phyloP scores from a whole-genome alignment of 2,797 vertebrate species.

The Gymnodraco acuticeps region DNA sequence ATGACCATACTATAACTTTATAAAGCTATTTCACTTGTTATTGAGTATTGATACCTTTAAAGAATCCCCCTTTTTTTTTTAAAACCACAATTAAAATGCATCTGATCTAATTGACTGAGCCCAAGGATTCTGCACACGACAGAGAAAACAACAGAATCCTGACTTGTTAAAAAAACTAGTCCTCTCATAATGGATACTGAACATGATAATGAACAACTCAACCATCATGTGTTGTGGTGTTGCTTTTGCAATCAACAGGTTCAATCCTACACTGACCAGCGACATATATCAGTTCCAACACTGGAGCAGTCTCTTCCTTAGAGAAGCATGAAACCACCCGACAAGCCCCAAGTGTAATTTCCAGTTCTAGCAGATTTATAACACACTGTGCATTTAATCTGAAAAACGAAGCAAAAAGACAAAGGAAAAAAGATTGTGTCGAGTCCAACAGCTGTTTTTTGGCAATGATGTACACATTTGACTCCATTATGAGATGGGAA shows the following conservation, averaged over 20 bases:
- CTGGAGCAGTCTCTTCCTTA: background rate
- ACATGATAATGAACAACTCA: constrained; percentile 16
- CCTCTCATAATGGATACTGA: constrained; percentile 1
- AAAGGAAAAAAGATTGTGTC: background rate
- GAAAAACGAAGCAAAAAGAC: background rate
- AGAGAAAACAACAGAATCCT: background rate
- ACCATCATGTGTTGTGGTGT: constrained; percentile 11
- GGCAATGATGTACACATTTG: background rate
- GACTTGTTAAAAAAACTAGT: background rate
- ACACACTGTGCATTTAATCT: background rate
- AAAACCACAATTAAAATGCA: background rate
- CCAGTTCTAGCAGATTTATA: constrained; percentile 17
- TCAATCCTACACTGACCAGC: constrained; percentile 7
- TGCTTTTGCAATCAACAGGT: constrained; percentile 29
- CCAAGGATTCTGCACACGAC: background rate
- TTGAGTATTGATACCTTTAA: too few relatives aligned
- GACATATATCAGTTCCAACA: constrained; percentile 15
- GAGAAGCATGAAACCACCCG: constrained; percentile 34
- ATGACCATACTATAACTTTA: too few relatives aligned
- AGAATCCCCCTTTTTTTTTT: too few relatives aligned
- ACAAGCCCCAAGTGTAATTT: constrained; percentile 23
- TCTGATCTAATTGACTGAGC: background rate
- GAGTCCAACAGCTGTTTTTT: too few relatives aligned
- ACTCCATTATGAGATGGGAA: constrained; percentile 8
- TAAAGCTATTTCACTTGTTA: too few relatives aligned